phyloP scores from a whole-genome alignment of 2,113 vertebrate genomes.

The Chloropsis cyanopogon region DNA sequence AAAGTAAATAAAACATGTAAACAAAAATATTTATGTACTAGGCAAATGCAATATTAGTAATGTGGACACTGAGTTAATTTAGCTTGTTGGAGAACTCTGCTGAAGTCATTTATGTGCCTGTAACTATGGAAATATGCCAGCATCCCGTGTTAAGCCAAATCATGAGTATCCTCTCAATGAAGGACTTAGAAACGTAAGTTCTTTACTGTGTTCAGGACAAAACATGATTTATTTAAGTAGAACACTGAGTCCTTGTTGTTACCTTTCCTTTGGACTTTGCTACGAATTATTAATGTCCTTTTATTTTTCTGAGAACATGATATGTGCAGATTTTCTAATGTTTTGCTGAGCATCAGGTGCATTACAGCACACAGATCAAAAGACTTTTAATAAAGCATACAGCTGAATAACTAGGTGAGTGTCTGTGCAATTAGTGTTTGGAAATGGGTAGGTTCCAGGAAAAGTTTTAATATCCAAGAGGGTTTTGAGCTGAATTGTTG shows the following conservation, averaged over 20 bases:
- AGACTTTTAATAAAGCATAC: neutral
- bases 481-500: neutral
- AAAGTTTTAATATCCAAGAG: neutral
- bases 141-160: neutral
- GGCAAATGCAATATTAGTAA: neutral
- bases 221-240: neutral
- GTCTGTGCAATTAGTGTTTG: neutral
- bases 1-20: neutral
- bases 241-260: neutral
- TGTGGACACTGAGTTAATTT: neutral
- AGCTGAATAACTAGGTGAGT: neutral
- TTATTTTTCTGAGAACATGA: neutral
- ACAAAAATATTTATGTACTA: neutral
- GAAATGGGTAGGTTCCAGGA: neutral
- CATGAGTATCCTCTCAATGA: neutral
- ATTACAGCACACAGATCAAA: accelerated
- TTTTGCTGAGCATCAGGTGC: neutral
- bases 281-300: neutral
- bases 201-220: neutral
- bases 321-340: neutral
- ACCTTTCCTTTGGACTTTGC: neutral
- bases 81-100: neutral
- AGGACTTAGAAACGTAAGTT: neutral
- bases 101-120: neutral
- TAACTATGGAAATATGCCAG: neutral